Base-by-base conservation (phyloP, 2,797 vertebrate genomes). In the Chloroceryle inda region DNA sequence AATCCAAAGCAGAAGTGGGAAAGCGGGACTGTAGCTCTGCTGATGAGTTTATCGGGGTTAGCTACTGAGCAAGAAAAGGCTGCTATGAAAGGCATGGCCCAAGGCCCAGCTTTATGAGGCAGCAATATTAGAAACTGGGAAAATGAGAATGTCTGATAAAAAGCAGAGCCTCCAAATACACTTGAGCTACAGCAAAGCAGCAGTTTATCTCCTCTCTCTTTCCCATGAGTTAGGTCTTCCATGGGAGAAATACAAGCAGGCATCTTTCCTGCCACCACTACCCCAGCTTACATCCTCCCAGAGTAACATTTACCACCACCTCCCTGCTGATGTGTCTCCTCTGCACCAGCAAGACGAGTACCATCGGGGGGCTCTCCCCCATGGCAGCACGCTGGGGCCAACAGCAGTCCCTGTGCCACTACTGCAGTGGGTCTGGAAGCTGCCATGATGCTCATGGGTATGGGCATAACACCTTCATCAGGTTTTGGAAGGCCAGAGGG, bases 101-200 rank as follows among this genome's bases (percentile, higher is more conserved):
- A 92, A 94, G 94, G 93, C 77, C 74, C 74, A 64, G 76, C 91
- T 96, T 92, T 92, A 79, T 85, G 53, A 93, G 72, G 95, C 58
- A 82, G 63, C 63, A 89, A 21, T 73, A 95, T 72, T 73, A 83
- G 79, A 82, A 96, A 79, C 73, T 10, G 62, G 74, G 85, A 89
- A 88, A 94, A 94, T 74, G 88, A 87, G 76, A 86, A 85, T 2
- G 45, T 50, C 55, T 90, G 84, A 92, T 69, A 82, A 94, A 95
- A 96, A 92, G 62, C 19, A 10, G 26, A 94, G 42, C 64, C 50
- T 88, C 79, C 27, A 94, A 91, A 83, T 27, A 85, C 0, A 0
- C 35, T 85, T 92, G 33, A 87, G 82, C 82, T 73, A 77, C 68
- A 78, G 87, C 83, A 94, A 88, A 91, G 18, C 21, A 52, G 61